Percentiles rank a stretch among this genome's conserved stretches.
phyloP scores from a whole-genome alignment of 2,113 vertebrate species.

The Aix galericulata region DNA sequence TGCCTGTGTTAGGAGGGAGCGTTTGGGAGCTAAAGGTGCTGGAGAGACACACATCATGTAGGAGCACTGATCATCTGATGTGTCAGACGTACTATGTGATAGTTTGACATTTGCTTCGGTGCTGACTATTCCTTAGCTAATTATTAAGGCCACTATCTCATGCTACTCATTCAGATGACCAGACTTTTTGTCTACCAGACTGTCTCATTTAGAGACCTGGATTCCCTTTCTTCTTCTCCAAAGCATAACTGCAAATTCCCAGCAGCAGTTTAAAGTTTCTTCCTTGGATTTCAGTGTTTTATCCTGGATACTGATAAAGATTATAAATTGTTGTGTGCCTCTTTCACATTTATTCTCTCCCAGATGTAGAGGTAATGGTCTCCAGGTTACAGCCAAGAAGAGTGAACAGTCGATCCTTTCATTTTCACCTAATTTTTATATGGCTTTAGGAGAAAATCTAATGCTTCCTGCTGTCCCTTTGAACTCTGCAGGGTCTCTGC shows the following conservation, averaged over 20 bases:
- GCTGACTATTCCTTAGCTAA: background rate
- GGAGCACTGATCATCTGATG: background rate
- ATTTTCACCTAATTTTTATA: background rate
- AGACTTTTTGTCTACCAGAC: background rate
- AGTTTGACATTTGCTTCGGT: background rate
- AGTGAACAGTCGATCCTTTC: background rate
- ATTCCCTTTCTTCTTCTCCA: background rate
- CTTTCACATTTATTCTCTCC: background rate
- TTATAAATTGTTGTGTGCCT: background rate
- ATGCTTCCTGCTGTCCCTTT: background rate
- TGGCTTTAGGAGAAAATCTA: background rate
- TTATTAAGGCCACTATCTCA: background rate
- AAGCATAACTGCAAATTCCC: background rate
- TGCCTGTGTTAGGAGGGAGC: background rate
- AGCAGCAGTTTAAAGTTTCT: background rate
- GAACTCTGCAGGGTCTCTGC: background rate
- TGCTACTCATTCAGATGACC: background rate
- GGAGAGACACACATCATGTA: no score
- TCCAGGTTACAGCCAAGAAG: fast-evolving
- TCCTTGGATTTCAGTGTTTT: background rate
- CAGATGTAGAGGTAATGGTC: background rate
- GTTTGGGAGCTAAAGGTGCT: background rate
- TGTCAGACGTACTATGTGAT: background rate
- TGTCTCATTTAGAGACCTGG: background rate
- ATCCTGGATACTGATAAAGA: background rate